Evolutionary conservation across 1,140 invertebrate genomes (phyloP).

Genomic region (Bombus confusus): DNA sequence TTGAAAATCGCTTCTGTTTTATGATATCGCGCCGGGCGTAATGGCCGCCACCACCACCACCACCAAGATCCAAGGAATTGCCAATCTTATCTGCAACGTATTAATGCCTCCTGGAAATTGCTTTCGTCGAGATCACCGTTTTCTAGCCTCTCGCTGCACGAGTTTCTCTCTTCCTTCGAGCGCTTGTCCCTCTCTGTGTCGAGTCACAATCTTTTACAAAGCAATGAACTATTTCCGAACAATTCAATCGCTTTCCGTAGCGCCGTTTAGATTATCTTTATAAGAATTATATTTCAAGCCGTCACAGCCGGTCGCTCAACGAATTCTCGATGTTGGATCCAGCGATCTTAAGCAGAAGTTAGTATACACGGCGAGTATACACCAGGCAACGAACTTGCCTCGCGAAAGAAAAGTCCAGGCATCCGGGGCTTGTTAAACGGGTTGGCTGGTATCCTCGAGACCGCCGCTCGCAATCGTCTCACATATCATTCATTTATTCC

Average conservation of each 20-base stretch:
- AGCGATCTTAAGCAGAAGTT: no score
- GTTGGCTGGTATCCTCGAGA: not conserved
- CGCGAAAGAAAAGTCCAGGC: no score
- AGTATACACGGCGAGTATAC: no score
- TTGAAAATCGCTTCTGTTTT: conserved; percentile 60
- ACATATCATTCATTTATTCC: conserved; percentile 23
- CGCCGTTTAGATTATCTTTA: not conserved
- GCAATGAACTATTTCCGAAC: not conserved
- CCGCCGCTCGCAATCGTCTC: not conserved
- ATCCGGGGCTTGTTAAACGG: not conserved
- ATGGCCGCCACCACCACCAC: conserved; percentile 3
- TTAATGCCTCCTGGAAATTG: conserved; percentile 42
- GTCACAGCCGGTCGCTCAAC: no score
- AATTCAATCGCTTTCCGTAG: not conserved
- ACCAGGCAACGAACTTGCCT: no score
- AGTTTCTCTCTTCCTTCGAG: not conserved
- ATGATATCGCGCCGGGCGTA: conserved; percentile 41
- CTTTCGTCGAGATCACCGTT: not conserved
- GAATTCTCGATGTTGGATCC: no score
- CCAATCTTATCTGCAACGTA: conserved; percentile 50
- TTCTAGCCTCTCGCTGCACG: not conserved
- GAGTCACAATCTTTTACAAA: no score
- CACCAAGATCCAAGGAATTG: conserved; percentile 25
- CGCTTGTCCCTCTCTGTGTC: not conserved
- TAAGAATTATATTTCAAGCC: not conserved